Evolutionary conservation across 2,888 invertebrate species (phyloP).

Genomic region (Epinotia nisella): DNA sequence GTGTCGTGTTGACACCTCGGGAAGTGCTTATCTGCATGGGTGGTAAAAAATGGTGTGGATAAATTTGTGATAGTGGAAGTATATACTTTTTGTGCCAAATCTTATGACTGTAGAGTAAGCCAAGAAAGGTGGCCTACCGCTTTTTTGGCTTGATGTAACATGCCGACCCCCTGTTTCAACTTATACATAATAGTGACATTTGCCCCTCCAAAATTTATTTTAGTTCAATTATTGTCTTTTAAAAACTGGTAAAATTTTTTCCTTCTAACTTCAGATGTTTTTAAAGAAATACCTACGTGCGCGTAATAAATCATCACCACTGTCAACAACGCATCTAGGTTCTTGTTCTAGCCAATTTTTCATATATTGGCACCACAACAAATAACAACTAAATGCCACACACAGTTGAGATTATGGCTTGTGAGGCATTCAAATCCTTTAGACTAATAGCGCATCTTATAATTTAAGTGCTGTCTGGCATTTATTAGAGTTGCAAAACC

Average conservation of each 20-base stretch:
- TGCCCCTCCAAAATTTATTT: no score
- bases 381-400: slow-evolving; percentile 3
- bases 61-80: slow-evolving; percentile 1
- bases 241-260: no score
- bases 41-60: slow-evolving; percentile 25
- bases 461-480: slow-evolving; percentile 13
- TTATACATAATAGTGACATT: no score
- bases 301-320: not conserved
- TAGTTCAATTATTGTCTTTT: no score
- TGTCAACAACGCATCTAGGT: not conserved
- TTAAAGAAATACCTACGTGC: not conserved
- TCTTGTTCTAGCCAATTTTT: not conserved
- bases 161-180: no score
- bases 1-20: slow-evolving; percentile 47
- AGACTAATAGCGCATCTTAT: not conserved
- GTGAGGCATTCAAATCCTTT: slow-evolving; percentile 5
- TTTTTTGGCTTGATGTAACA: no score
- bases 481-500: slow-evolving; percentile 12
- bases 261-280: not conserved
- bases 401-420: not conserved
- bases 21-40: slow-evolving; percentile 30
- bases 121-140: no score
- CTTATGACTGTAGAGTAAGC: no score
- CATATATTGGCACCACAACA: not conserved
- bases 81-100: not conserved